Base-by-base conservation (phyloP, 2,888 invertebrate species). In the Lasioglossum pauxillum region DNA sequence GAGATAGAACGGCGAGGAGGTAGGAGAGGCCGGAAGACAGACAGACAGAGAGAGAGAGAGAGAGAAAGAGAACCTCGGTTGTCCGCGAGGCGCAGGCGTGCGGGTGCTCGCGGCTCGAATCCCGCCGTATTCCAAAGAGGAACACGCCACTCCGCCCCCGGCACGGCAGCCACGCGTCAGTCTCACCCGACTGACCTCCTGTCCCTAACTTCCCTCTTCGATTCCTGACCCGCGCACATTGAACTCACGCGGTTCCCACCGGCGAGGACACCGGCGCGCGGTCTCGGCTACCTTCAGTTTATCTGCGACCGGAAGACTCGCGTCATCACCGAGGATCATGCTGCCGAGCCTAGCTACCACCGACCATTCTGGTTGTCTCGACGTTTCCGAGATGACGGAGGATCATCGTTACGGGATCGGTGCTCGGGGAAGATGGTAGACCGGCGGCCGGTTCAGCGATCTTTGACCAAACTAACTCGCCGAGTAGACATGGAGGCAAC, bases 111-210 rank as follows among this genome's bases (percentile, higher is more conserved):
- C 91, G 93, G 92, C 92, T 93, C 92, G 92, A 93, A 93, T 93
- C 93, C 93, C 93, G 93, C 94, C 94, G 93, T 91, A 91, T 91
- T 91, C 93, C 93, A 92, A 94, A 93, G 94, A 92, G 94, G 93
- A 93, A 92, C 93, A 93, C 92, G 93, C 93, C 93, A 92, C 92
- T 94, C 93, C 92, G 94, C 94, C 94, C 94, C 94, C 93, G 94
- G 93, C 94, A 93, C 94, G 93, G 93, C 91, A 92, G 91, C 93
- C 93, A 94, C 94, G 93, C 93, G 93, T 93, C 91, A 93, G 90
- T 91, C 91, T 91, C 89, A 90, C 85, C 93, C 94, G 92, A 92
- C 93, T 92, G 93, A 93, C 94, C 94, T 93, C 92, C 91, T 92
- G 92, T 92, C 91, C 90, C 88, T 88, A 89, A 88, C 92, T 89